Percentiles rank a stretch among this genome's conserved stretches.
Evolutionary conservation across 2,797 vertebrate species (phyloP).

Genomic region (Chrysolophus pictus): DNA sequence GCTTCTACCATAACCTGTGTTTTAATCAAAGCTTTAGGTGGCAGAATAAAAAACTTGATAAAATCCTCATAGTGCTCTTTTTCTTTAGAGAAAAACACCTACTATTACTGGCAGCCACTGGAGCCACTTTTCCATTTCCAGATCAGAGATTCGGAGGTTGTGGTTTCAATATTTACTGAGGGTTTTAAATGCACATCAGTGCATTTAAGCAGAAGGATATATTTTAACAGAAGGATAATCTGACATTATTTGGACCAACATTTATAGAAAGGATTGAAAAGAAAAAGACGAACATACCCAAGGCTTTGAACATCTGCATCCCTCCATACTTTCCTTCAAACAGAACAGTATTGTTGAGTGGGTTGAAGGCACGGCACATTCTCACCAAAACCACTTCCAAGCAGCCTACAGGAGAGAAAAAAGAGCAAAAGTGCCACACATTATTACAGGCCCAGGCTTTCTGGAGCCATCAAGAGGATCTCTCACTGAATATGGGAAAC

Average conservation of each 20-base stretch:
- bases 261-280: not conserved
- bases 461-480: not conserved
- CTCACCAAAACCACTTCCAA: conserved; percentile 98
- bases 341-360: conserved; percentile 99
- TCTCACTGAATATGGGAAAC: not conserved
- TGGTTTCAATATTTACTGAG: not conserved
- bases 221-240: not conserved
- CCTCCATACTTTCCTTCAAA: conserved; percentile 99
- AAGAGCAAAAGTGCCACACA: not conserved
- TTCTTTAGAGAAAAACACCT: not conserved
- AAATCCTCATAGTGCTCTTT: not conserved
- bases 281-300: conserved; percentile 83
- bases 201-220: not conserved
- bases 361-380: conserved; percentile 99
- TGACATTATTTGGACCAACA: not conserved
- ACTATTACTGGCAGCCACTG: not conserved
- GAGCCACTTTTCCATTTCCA: not conserved
- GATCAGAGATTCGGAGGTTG: not conserved
- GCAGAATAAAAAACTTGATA: not conserved
- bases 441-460: not conserved
- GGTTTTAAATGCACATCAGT: not conserved
- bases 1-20: not conserved
- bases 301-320: conserved; percentile 99
- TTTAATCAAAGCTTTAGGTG: not conserved
- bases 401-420: conserved; percentile 84